Base-by-base conservation (phyloP, 35 echinoderm and acorn worm species). In the Antedon bifida region DNA sequence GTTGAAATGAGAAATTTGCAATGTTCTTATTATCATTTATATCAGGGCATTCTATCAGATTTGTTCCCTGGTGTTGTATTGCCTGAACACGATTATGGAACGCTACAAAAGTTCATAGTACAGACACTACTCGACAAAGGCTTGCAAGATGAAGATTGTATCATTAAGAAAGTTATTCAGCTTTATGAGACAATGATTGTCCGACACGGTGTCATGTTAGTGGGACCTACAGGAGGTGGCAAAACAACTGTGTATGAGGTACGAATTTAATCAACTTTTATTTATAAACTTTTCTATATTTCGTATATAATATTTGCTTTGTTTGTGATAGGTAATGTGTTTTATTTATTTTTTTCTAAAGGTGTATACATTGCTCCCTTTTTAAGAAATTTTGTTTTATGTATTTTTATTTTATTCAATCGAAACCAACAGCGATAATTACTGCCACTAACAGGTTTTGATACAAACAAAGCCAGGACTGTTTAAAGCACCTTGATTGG, bases 171-270 rank as follows among this genome's bases (percentile, higher is more conserved):
- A 45, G 88, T 92, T 34, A 97, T 97, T 35, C 94, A 97, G 79
- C 83, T 97, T 33, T 97, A 97, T 76, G 94, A 97, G 90, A 97
- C 94, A 1, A 97, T 97, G 94, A 97, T 97, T 64, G 94, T 97
- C 3, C 78, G 94, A 74, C 94, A 97, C 46, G 94, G 94, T 77
- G 94, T 97, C 94, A 97, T 97, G 94, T 79, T 97, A 85, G 94
- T 97, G 0, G 94, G 94, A 29, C 93, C 93, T 11, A 96, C 93
- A 34, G 93, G 93, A 28, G 93, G 93, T 33, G 93, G 93, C 19
- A 96, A 96, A 87, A 96, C 93, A 0, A 92, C 93, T 19, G 84
- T 86, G 0, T 96, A 96, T 86, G 86, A 96, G 93, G 93, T 96
- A 86, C 30, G 78, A 11, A 21, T 26, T 29, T 74, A n/a, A 75